Evolutionary conservation across 2,888 invertebrate species (phyloP).

Genomic region (Oscheius myriophilus): DNA sequence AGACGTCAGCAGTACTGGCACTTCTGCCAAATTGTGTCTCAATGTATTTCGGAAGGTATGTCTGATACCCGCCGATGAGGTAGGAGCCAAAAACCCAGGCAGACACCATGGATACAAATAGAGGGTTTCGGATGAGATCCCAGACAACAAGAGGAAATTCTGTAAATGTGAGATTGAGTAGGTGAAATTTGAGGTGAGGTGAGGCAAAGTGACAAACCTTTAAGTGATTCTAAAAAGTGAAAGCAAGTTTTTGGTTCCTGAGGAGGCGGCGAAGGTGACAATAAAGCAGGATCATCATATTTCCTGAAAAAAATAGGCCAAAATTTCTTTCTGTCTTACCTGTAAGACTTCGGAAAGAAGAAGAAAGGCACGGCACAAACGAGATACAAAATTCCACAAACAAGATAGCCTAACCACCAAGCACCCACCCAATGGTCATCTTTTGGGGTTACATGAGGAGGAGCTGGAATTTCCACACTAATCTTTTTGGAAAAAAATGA

Average conservation of each 20-base stretch:
- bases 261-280: constrained; percentile 1
- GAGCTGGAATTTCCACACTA: constrained; percentile 42
- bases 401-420: constrained; percentile 80
- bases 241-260: constrained; percentile 28
- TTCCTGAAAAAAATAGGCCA: background rate
- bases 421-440: constrained; percentile 83
- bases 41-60: constrained; percentile 81
- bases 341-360: constrained; percentile 76
- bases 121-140: constrained; percentile 78
- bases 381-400: constrained; percentile 76
- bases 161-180: constrained; percentile 13
- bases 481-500: constrained; percentile 11
- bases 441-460: constrained; percentile 76
- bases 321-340: constrained; percentile 15
- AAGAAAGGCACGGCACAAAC: constrained; percentile 78
- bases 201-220: too few relatives aligned
- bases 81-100: constrained; percentile 77
- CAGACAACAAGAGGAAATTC: constrained; percentile 72
- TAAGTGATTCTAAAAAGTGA: constrained; percentile 18
- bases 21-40: constrained; percentile 81
- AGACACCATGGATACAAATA: constrained; percentile 79
- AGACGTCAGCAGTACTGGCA: constrained; percentile 78
- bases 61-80: constrained; percentile 70
- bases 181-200: background rate
- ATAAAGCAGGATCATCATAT: constrained; percentile 10